These are phyloP conservation scores for Drosophila erecta DNA, from an alignment of 1,140 invertebrate species.

Conservation along the genomic window DNA sequence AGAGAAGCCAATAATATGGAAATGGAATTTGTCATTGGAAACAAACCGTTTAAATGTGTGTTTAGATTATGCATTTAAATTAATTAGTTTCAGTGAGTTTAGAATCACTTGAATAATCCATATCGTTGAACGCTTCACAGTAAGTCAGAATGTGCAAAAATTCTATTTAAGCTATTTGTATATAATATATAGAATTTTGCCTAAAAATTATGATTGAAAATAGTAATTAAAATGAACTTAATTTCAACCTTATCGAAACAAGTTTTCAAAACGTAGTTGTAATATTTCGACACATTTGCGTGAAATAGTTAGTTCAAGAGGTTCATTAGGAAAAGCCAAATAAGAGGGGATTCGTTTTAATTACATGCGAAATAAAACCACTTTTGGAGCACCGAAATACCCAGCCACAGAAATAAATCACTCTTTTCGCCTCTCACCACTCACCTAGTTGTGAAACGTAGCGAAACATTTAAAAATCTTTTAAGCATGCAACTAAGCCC, in stretches of 20 bases:
- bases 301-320: background rate
- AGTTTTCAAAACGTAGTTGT: background rate
- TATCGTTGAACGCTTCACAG: background rate
- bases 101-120: background rate
- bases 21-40: background rate
- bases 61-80: background rate
- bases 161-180: too few relatives aligned
- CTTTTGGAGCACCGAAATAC: background rate
- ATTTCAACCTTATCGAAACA: too few relatives aligned
- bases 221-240: too few relatives aligned
- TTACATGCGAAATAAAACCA: background rate
- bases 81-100: background rate
- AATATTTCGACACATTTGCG: background rate
- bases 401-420: conserved; percentile 18
- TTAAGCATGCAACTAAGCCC: conserved; percentile 32
- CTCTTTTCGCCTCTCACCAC: conserved; percentile 7
- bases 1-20: background rate
- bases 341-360: too few relatives aligned
- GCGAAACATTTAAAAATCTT: conserved; percentile 31
- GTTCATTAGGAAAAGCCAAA: background rate
- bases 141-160: background rate
- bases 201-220: too few relatives aligned
- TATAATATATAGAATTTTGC: too few relatives aligned
- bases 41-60: background rate
- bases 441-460: conserved; percentile 17